phyloP scores from a whole-genome alignment of 2,888 invertebrate species.

The Poecilobothrus nobilitatus region DNA sequence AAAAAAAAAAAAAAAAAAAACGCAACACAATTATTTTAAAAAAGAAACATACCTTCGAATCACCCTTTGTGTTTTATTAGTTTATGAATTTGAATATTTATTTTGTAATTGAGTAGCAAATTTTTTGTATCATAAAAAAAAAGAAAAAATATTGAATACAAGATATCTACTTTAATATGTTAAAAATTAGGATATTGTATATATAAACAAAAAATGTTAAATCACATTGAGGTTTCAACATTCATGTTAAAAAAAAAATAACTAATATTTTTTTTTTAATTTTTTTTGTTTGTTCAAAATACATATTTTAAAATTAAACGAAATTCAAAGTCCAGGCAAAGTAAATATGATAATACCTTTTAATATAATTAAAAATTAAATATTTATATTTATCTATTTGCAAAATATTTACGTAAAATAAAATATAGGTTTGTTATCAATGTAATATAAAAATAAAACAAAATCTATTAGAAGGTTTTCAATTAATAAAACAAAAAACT shows the following conservation, averaged over 20 bases:
- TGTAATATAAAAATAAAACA: neutral
- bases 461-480: neutral
- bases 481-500: neutral
- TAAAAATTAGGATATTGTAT: slow-evolving; percentile 11
- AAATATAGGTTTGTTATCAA: neutral
- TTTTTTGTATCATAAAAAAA: slow-evolving; percentile 23
- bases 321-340: slow-evolving; percentile 11
- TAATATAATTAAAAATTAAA: neutral
- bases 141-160: slow-evolving; percentile 24
- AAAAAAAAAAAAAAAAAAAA: neutral
- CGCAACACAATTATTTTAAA: slow-evolving; percentile 9
- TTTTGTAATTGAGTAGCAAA: slow-evolving; percentile 21
- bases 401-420: no score
- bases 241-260: slow-evolving; percentile 7
- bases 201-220: slow-evolving; percentile 10
- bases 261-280: neutral
- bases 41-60: slow-evolving; percentile 39
- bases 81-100: slow-evolving; percentile 7
- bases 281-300: neutral
- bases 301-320: slow-evolving; percentile 5
- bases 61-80: slow-evolving; percentile 30
- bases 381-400: neutral
- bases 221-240: neutral
- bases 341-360: neutral
- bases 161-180: slow-evolving; percentile 19